Evolutionary conservation across 2,113 vertebrate species (phyloP), one percentile per base, ranked within the genome.

Genomic region (Pterocles gutturalis): DNA sequence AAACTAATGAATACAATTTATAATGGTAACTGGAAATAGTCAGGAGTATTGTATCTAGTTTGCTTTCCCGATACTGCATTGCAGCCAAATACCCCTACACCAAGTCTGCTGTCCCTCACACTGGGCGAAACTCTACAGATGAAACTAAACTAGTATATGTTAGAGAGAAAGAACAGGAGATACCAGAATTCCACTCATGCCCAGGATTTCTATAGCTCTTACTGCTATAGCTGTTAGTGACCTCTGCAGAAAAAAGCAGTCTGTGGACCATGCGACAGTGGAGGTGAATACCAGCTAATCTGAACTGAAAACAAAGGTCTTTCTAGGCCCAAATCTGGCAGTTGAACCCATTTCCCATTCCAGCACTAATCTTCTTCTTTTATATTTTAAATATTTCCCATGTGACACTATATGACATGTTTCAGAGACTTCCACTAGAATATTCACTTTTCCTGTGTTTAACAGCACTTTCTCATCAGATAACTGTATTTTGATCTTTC

Each of bases 221-320:
- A 41, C 11, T 41, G 41, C 41, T 41, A 41, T 41, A 41, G 41
- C 20, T 57, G 13, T 62, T 57, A 73, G 48, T 31, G 41, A 46
- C 15, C 12, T 38, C 28, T 41, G 26, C 58, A 69, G 34, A 82
- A 67, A 75, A 75, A 75, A 51, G 14, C 22, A 51, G 20, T 17
- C 19, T 0, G 0, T 41, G n/a, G 49, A 41, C 36, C 16, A 9
- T 33, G 25, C 8, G 13, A 22, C n/a, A 58, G 21, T 17, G 25
- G n/a, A 80, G 29, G 17, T 22, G 13, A 80, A 51, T 34, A 58
- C 24, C 24, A 80, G 36, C 13, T 75, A 36, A 46, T 28, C 49
- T 46, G 29, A 76, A 64, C 21, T 25, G 43, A 65, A 94, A 34
- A 36, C 66, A 62, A 48, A 46, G 11, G 3, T 72, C 33, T 71